Evolutionary conservation across 1,140 invertebrate genomes (phyloP).

Genomic region (Zaprionus gabonicus): DNA sequence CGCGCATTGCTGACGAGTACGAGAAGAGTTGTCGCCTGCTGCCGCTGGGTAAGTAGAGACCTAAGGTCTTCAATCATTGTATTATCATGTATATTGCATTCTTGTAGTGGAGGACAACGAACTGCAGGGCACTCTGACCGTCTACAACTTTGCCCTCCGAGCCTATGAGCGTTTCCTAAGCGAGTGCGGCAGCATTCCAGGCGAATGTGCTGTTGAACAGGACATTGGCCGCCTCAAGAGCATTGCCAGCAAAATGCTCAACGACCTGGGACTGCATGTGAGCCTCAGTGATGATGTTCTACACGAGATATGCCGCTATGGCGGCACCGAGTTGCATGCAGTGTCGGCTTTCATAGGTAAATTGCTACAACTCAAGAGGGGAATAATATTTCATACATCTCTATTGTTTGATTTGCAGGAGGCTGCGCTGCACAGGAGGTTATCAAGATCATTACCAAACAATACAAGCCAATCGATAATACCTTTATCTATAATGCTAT

Average conservation of each 20-base stretch:
- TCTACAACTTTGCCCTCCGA: conserved; percentile 95
- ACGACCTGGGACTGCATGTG: conserved; percentile 93
- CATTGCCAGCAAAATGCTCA: conserved; percentile 91
- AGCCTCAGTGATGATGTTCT: conserved; percentile 96
- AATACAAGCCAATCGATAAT: conserved; percentile 98
- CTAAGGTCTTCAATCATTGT: background rate
- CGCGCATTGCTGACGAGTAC: conserved; percentile 92
- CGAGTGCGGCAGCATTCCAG: conserved; percentile 96
- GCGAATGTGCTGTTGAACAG: conserved; percentile 94
- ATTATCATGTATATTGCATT: background rate
- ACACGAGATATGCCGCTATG: conserved; percentile 97
- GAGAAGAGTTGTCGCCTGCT: conserved; percentile 81
- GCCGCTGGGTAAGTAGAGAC: conserved; percentile 45
- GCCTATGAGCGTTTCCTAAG: conserved; percentile 95
- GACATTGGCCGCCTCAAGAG: conserved; percentile 94
- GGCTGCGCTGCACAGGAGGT: conserved; percentile 97
- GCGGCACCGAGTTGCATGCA: conserved; percentile 96
- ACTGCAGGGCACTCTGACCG: conserved; percentile 93
- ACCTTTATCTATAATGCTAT: conserved; percentile 98
- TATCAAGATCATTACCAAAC: conserved; percentile 98
- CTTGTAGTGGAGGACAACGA: conserved; percentile 74
- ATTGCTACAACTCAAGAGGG: background rate
- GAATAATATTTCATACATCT: background rate
- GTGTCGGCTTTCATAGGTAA: conserved; percentile 96
- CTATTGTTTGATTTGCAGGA: conserved; percentile 84